Evolutionary conservation across 2,113 vertebrate genomes (phyloP).

Genomic region (Sinocyclocheilus maitianheensis): DNA sequence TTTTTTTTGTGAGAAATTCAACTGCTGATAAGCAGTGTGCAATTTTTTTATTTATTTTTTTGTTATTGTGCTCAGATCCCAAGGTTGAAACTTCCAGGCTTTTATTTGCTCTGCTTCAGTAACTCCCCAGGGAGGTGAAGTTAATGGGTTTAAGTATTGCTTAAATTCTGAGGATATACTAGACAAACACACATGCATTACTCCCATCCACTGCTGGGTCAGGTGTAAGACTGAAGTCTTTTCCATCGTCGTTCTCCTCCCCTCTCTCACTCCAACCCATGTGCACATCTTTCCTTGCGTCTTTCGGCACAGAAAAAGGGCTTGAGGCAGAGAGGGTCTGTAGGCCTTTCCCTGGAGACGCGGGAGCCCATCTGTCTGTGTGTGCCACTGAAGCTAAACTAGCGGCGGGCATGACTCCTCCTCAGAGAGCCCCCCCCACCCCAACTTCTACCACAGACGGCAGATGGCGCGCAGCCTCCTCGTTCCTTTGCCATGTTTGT

Average conservation of each 20-base stretch:
- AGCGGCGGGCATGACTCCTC: constrained; percentile 40
- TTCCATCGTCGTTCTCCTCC: neutral
- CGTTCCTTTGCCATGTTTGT: constrained; percentile 61
- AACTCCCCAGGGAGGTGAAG: constrained; percentile 38
- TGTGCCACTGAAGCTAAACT: constrained; percentile 57
- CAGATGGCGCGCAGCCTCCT: constrained; percentile 52
- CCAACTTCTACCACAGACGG: constrained; percentile 44
- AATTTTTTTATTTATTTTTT: no score
- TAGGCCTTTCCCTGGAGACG: constrained; percentile 56
- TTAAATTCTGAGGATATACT: constrained; percentile 7
- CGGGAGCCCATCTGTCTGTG: constrained; percentile 58
- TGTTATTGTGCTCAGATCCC: neutral
- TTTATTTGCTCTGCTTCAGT: neutral
- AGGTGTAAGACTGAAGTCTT: constrained; percentile 14
- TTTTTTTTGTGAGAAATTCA: neutral
- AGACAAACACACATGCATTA: constrained; percentile 21
- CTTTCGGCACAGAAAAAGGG: constrained; percentile 50
- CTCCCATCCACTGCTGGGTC: constrained; percentile 9
- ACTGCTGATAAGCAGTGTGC: neutral
- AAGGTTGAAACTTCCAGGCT: neutral
- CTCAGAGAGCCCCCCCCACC: constrained; percentile 25
- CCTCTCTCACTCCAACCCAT: constrained; percentile 18
- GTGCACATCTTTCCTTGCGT: constrained; percentile 44
- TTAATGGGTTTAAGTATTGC: constrained; percentile 40
- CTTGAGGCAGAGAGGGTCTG: constrained; percentile 52